Percentiles rank a stretch among this genome's conserved stretches.
These are phyloP conservation scores for Microcebus murinus DNA, from an alignment of 2,113 vertebrate genomes.

Conservation along the genomic window DNA sequence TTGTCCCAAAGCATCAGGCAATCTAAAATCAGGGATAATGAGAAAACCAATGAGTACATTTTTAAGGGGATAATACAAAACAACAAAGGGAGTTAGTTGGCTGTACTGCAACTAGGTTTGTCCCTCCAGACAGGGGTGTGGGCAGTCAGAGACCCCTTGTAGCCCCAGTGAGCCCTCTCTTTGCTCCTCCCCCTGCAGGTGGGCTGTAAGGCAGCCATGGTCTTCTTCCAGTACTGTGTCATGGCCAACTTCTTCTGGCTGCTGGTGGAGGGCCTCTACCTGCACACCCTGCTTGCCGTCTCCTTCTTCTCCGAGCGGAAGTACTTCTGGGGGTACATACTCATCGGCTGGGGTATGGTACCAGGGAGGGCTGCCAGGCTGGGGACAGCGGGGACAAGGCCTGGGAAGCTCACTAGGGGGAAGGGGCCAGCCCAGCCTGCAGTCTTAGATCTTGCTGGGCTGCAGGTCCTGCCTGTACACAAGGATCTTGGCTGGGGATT, in stretches of 20 bases:
- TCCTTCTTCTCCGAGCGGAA: slow-evolving; percentile 98
- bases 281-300: slow-evolving; percentile 93
- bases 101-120: not conserved
- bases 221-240: slow-evolving; percentile 97
- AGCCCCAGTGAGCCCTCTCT: not conserved
- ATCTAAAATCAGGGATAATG: not conserved
- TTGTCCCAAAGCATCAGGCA: not conserved
- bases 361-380: slow-evolving; percentile 53
- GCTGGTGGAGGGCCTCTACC: slow-evolving; percentile 96
- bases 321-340: slow-evolving; percentile 98
- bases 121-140: not conserved
- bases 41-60: not conserved
- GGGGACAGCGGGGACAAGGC: not conserved
- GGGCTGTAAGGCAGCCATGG: slow-evolving; percentile 94
- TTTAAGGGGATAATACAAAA: not conserved
- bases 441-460: not conserved
- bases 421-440: not conserved
- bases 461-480: not conserved
- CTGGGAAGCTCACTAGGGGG: not conserved
- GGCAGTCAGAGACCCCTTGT: too few species aligned
- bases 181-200: slow-evolving; percentile 83
- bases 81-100: not conserved
- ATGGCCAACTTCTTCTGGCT: slow-evolving; percentile 99
- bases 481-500: not conserved
- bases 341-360: slow-evolving; percentile 96